phyloP scores from a whole-genome alignment of 2,888 invertebrate genomes.

The Cephus spinipes region DNA sequence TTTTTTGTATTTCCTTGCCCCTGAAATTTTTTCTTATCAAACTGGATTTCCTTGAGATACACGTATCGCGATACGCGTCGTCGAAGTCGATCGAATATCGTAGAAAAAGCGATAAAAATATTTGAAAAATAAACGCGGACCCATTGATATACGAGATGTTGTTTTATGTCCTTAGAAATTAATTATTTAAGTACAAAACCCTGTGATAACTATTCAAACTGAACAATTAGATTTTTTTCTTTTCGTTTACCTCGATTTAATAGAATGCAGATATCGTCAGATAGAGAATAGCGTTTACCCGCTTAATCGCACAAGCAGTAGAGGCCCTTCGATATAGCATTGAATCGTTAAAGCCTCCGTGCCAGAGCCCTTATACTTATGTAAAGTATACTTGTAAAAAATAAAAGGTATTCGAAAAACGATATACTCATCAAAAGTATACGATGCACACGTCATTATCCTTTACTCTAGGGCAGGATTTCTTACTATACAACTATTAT shows the following conservation, averaged over 20 bases:
- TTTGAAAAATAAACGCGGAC: too few species aligned
- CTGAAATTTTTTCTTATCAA: too few species aligned
- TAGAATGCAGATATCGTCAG: slow-evolving; percentile 24
- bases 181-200: slow-evolving; percentile 22
- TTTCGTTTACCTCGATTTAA: slow-evolving; percentile 9
- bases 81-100: too few species aligned
- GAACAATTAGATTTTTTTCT: background rate
- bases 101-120: too few species aligned
- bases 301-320: background rate
- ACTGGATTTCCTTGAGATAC: too few species aligned
- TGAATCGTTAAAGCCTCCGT: slow-evolving; percentile 31
- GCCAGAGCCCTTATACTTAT: slow-evolving; percentile 26
- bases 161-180: slow-evolving; percentile 5
- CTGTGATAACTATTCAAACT: slow-evolving; percentile 11
- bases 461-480: slow-evolving; percentile 58
- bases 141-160: too few species aligned
- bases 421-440: slow-evolving; percentile 55
- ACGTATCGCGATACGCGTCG: too few species aligned
- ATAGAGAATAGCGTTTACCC: slow-evolving; percentile 21
- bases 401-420: slow-evolving; percentile 57
- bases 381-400: slow-evolving; percentile 58
- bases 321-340: slow-evolving; percentile 13
- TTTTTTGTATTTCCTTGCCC: too few species aligned
- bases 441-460: slow-evolving; percentile 43
- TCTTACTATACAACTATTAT: slow-evolving; percentile 58